A percentile compares a stretch with the other conserved stretches of the same genome.
phyloP scores from a whole-genome alignment of 2,888 invertebrate genomes.

The Conus canariensis region DNA sequence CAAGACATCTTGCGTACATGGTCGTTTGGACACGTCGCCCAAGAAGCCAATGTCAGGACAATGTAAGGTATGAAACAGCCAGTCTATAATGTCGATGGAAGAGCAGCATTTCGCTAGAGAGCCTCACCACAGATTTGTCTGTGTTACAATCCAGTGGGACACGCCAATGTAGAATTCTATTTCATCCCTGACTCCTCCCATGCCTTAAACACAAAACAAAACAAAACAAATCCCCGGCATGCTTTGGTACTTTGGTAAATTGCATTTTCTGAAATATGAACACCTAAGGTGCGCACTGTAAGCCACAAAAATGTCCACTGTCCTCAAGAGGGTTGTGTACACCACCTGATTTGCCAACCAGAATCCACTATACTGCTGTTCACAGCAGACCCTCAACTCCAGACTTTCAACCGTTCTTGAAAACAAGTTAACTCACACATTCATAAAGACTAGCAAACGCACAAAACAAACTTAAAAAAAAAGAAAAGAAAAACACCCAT shows the following conservation, averaged over 20 bases:
- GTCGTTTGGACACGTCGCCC: neutral
- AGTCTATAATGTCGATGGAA: neutral
- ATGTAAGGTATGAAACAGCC: neutral
- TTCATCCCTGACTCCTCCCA: neutral
- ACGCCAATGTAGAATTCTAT: neutral
- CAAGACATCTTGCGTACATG: neutral
- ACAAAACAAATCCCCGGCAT: neutral
- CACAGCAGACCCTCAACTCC: neutral
- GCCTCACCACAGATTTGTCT: neutral
- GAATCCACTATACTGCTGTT: neutral
- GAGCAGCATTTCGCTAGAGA: neutral
- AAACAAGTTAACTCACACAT: neutral
- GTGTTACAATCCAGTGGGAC: neutral
- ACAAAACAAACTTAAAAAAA: neutral
- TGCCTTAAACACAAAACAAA: neutral
- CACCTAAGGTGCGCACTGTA: neutral
- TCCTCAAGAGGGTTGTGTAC: too few species aligned
- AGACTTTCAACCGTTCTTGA: neutral
- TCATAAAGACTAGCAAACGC: constrained; percentile 12
- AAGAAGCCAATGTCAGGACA: neutral
- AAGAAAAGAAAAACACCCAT: neutral
- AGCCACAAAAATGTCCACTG: neutral
- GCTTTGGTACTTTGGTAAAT: constrained; percentile 16
- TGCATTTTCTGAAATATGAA: neutral
- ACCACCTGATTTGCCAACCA: neutral